Evolutionary conservation across 1,140 invertebrate genomes (phyloP).

Genomic region (Plutomurus gul): DNA sequence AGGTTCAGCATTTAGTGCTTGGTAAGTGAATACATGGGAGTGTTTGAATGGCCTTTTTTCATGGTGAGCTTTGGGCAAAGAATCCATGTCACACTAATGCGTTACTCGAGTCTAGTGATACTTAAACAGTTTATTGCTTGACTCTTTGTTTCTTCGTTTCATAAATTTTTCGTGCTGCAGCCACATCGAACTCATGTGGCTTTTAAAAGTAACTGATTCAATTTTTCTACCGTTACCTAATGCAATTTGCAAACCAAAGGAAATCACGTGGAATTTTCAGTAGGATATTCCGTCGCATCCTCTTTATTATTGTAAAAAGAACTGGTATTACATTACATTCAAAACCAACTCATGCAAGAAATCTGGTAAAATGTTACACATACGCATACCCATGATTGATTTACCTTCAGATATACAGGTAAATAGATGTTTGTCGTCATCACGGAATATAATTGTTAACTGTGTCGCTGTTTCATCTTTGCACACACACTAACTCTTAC

Average conservation of each 20-base stretch:
- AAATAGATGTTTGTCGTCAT: conserved; percentile 15
- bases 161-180: background rate
- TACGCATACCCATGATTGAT: background rate
- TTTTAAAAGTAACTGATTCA: conserved; percentile 19
- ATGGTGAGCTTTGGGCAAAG: too few species aligned
- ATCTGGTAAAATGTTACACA: conserved; percentile 17
- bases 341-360: background rate
- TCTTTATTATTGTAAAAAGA: too few species aligned
- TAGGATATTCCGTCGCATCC: background rate
- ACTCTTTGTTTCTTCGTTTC: background rate
- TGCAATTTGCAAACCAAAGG: conserved; percentile 2
- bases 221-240: background rate
- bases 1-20: too few species aligned
- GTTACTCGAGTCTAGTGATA: background rate
- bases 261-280: background rate
- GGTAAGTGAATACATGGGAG: too few species aligned
- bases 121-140: background rate
- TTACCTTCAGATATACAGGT: too few species aligned
- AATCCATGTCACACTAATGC: background rate
- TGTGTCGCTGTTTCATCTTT: background rate
- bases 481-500: background rate
- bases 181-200: background rate
- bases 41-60: too few species aligned
- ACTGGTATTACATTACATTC: background rate
- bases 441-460: background rate